A percentile compares a stretch with the other conserved stretches of the same genome.
Evolutionary conservation across 1,140 invertebrate species (phyloP).

Genomic region (Platorchestia sp.): DNA sequence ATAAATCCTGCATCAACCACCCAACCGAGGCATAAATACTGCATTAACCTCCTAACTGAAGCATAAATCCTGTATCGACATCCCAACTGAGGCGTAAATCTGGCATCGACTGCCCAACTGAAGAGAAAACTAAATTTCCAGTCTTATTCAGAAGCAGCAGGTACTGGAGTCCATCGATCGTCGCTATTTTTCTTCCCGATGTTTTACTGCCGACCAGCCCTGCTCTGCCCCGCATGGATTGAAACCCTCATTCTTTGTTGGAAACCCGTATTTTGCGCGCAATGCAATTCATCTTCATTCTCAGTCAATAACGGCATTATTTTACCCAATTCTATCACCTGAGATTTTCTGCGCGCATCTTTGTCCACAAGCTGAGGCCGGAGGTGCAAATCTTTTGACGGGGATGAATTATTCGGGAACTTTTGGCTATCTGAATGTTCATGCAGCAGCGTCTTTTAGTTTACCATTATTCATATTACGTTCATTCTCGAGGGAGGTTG

Average conservation of each 20-base stretch:
- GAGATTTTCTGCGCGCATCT: neutral
- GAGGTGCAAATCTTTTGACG: neutral
- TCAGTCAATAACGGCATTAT: neutral
- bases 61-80: too few species aligned
- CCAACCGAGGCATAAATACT: too few species aligned
- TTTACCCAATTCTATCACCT: neutral
- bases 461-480: neutral
- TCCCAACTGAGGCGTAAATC: too few species aligned
- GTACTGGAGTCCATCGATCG: neutral
- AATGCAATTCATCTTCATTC: neutral
- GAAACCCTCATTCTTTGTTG: neutral
- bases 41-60: too few species aligned
- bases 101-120: neutral
- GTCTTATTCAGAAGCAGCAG: neutral
- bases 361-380: neutral
- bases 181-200: neutral
- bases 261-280: neutral
- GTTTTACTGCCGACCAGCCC: neutral
- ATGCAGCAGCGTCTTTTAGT: neutral
- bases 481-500: neutral
- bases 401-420: neutral
- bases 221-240: neutral
- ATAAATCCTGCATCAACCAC: too few species aligned
- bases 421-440: neutral
- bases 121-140: neutral